Base-by-base conservation (phyloP, 2,797 vertebrate genomes). In the Sebastes nivosus region DNA sequence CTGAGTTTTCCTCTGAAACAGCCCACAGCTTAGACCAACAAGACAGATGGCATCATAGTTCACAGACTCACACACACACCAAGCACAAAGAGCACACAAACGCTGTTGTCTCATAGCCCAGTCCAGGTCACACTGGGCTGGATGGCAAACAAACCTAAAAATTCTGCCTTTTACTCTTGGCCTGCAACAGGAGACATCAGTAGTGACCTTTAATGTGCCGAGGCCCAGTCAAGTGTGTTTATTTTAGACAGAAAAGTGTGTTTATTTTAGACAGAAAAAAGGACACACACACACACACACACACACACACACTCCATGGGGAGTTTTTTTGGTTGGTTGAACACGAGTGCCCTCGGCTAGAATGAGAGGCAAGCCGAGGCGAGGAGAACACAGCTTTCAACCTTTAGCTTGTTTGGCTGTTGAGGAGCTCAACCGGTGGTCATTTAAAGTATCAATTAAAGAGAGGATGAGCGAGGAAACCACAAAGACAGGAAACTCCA, bases 171-270 rank as follows among this genome's bases (percentile, higher is more conserved):
- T 77, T 77, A 7, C 25, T 72, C 30, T 81, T 20, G 7, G 30
- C 30, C 46, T 61, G 52, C 75, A 72, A 72, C 78, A 72, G 72
- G 65, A 75, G 72, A 68, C 86, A 76, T 84, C 80, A 54, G 80
- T 57, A 34, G 69, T 88, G 89, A 88, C 86, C 87, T 87, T 86
- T 80, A 66, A 61, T 55, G 69, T 14, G 60, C 68, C 46, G 69
- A 34, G 34, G 75, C 50, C 70, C 24, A 60, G 76, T 83, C 72
- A 70, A 82, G 67, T 66, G 70, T 75, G 66, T 77, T 82, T 79
- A 83, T 81, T 74, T 71, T 32, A 42, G 72, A 81, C 54, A 57
- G 30, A 60, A 52, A 30, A 57, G 42, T 46, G 42, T 4, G 42
- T 46, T 46, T 46, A 46, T 18, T 46, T 20, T 20, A 50, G 42